phyloP scores from a whole-genome alignment of 2,797 vertebrate species.

The Sebastes miniatus region DNA sequence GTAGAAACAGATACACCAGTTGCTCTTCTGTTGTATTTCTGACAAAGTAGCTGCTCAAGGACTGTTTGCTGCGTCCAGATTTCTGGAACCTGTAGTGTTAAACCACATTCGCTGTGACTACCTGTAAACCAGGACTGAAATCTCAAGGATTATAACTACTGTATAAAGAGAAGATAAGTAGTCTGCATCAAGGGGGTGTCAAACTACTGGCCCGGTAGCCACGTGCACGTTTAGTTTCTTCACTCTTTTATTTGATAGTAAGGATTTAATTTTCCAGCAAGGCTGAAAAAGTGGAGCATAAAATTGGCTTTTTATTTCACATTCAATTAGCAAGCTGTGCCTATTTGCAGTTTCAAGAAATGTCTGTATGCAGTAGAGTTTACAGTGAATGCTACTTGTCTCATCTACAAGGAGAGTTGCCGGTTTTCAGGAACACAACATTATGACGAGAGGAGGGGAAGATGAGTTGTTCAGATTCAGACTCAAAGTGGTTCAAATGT shows the following conservation, averaged over 20 bases:
- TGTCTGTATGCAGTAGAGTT: not conserved
- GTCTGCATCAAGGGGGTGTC: not conserved
- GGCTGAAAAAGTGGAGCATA: not conserved
- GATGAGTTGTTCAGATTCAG: not conserved
- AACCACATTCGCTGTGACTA: too few relatives aligned
- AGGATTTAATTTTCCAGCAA: not conserved
- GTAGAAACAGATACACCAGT: too few relatives aligned
- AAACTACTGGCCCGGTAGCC: not conserved
- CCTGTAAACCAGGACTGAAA: too few relatives aligned
- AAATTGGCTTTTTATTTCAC: not conserved
- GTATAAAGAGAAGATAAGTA: not conserved
- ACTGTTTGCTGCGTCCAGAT: not conserved
- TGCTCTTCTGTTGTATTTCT: too few relatives aligned
- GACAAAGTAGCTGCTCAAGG: not conserved
- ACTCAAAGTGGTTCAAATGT: too few relatives aligned
- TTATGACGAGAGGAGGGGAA: not conserved
- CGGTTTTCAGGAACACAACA: not conserved
- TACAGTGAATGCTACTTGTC: not conserved
- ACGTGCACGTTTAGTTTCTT: too few relatives aligned
- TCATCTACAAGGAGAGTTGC: not conserved
- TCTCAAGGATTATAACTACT: not conserved
- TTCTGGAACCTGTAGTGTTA: not conserved
- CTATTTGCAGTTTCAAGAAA: not conserved
- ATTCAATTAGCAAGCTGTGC: not conserved
- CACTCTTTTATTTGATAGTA: not conserved